Percentiles rank a stretch among this genome's conserved stretches.
These are phyloP conservation scores for Emydura subglobosa DNA, from an alignment of 2,113 vertebrate species.

Conservation along the genomic window DNA sequence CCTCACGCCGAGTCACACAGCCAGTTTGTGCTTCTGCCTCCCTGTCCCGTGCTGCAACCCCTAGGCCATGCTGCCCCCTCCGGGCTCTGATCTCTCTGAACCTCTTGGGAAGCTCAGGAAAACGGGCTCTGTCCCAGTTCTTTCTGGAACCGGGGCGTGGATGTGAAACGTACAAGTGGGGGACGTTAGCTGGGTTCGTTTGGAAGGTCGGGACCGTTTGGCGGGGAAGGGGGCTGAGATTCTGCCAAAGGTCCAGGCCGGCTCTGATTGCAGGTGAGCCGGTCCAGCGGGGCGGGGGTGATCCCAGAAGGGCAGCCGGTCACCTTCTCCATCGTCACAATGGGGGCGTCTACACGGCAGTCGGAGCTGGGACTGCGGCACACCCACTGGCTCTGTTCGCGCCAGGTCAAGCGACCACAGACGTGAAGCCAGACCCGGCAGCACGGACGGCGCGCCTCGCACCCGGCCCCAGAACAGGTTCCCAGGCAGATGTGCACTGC, in stretches of 20 bases:
- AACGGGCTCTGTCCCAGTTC: neutral
- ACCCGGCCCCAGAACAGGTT: neutral
- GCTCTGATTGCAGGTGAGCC: neutral
- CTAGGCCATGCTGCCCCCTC: neutral
- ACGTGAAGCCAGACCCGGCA: too few relatives aligned
- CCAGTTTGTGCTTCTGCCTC: neutral
- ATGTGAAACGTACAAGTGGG: neutral
- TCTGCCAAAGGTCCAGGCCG: neutral
- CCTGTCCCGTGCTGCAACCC: neutral
- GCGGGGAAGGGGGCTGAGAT: neutral
- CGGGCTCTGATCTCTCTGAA: neutral
- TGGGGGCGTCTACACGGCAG: neutral
- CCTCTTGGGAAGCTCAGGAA: neutral
- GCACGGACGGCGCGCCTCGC: too few relatives aligned
- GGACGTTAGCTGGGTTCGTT: neutral
- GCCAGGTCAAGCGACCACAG: too few relatives aligned
- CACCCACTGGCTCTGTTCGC: too few relatives aligned
- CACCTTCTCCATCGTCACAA: neutral
- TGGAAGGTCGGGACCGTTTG: neutral
- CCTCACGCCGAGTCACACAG: neutral
- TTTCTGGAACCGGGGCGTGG: neutral
- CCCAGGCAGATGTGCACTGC: too few relatives aligned
- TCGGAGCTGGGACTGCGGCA: neutral
- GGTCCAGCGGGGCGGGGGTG: neutral
- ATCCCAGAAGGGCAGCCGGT: neutral